These are phyloP conservation scores for Circaetus gallicus DNA, from an alignment of 2,113 vertebrate species.

Conservation along the genomic window DNA sequence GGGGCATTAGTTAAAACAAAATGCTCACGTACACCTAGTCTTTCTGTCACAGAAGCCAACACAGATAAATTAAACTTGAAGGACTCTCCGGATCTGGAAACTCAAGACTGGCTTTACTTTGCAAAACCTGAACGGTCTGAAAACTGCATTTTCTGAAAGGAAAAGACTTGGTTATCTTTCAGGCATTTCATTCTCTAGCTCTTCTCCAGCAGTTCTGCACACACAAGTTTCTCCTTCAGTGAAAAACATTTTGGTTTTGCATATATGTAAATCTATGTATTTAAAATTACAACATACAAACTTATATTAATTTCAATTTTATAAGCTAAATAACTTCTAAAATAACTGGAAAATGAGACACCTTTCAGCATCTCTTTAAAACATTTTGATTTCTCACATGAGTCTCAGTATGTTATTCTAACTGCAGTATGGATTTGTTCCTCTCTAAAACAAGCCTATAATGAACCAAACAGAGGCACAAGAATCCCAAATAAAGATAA, in stretches of 20 bases:
- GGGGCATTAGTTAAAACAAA: neutral
- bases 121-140: neutral
- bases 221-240: neutral
- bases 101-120: neutral
- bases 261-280: fast-evolving
- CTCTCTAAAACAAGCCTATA: neutral
- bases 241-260: neutral
- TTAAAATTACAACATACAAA: neutral
- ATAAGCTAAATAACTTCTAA: neutral
- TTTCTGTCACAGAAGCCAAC: neutral
- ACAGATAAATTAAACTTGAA: neutral
- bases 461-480: neutral
- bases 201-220: neutral
- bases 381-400: neutral
- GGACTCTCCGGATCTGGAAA: neutral
- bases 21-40: fast-evolving
- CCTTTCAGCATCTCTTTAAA: neutral
- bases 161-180: neutral
- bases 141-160: neutral
- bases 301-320: neutral
- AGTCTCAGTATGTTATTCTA: neutral
- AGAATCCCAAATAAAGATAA: neutral
- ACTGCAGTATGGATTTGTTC: neutral
- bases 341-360: neutral
- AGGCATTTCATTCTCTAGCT: neutral